Evolutionary conservation across 2,797 vertebrate species (phyloP).

Genomic region (Erpetoichthys calabaricus): DNA sequence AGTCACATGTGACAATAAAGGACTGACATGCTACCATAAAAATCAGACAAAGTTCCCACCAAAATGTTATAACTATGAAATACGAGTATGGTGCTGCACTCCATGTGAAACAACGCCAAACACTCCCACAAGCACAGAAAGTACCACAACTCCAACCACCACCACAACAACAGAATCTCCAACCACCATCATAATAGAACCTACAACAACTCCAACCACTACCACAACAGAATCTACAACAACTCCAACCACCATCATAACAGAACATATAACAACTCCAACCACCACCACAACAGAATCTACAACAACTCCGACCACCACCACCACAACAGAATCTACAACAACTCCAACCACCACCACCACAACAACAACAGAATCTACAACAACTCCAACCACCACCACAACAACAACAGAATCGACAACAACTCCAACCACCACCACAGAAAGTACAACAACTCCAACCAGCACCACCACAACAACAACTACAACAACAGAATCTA

Average conservation of each 20-base stretch:
- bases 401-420: slow-evolving; percentile 5
- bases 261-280: not conserved
- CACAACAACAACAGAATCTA: not conserved
- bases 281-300: slow-evolving; percentile 3
- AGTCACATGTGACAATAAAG: slow-evolving; percentile 25
- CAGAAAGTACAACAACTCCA: slow-evolving; percentile 6
- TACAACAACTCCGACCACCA: slow-evolving; percentile 1
- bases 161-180: slow-evolving; percentile 2
- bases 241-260: not conserved
- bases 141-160: slow-evolving; percentile 5
- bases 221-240: slow-evolving; percentile 4
- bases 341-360: not conserved
- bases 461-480: slow-evolving; percentile 2
- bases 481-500: slow-evolving; percentile 3
- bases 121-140: slow-evolving; percentile 13
- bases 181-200: slow-evolving; percentile 5
- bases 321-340: slow-evolving; percentile 4
- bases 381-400: slow-evolving; percentile 8
- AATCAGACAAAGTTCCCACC: slow-evolving; percentile 25
- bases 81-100: slow-evolving; percentile 29
- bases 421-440: slow-evolving; percentile 8
- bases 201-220: slow-evolving; percentile 2
- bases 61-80: slow-evolving; percentile 33
- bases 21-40: slow-evolving; percentile 31
- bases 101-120: slow-evolving; percentile 16